Evolutionary conservation across 1,140 invertebrate genomes (phyloP).

Genomic region (Lasaia peninsularis): DNA sequence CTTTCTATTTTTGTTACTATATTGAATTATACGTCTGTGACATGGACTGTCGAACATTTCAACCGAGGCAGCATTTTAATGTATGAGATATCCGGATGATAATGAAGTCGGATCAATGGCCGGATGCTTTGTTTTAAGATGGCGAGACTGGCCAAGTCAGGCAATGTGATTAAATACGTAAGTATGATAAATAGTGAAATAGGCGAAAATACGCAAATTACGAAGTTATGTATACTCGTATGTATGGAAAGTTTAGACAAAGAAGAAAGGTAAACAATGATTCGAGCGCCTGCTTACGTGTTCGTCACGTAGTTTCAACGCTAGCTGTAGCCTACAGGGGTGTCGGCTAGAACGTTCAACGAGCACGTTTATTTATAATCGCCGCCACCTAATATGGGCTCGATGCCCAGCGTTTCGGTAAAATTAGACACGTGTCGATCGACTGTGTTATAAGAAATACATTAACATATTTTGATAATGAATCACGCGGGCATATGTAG

Average conservation of each 20-base stretch:
- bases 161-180: no score
- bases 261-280: background rate
- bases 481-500: background rate
- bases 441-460: slow-evolving; percentile 11
- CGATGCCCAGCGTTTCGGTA: slow-evolving; percentile 66
- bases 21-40: no score
- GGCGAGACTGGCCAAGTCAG: no score
- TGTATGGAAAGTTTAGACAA: background rate
- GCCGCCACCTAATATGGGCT: slow-evolving; percentile 68
- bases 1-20: no score
- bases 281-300: background rate
- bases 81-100: no score
- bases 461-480: slow-evolving; percentile 2
- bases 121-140: no score
- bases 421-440: slow-evolving; percentile 51
- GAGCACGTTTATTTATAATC: slow-evolving; percentile 54
- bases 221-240: no score
- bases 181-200: no score
- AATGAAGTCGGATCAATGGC: no score
- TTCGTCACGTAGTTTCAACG: background rate
- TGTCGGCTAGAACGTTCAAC: slow-evolving; percentile 7
- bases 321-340: background rate
- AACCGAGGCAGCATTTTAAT: no score
- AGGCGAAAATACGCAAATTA: no score
- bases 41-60: no score